These are phyloP conservation scores for Tragelaphus buxtoni DNA, from an alignment of 2,113 vertebrate species.

Conservation along the genomic window DNA sequence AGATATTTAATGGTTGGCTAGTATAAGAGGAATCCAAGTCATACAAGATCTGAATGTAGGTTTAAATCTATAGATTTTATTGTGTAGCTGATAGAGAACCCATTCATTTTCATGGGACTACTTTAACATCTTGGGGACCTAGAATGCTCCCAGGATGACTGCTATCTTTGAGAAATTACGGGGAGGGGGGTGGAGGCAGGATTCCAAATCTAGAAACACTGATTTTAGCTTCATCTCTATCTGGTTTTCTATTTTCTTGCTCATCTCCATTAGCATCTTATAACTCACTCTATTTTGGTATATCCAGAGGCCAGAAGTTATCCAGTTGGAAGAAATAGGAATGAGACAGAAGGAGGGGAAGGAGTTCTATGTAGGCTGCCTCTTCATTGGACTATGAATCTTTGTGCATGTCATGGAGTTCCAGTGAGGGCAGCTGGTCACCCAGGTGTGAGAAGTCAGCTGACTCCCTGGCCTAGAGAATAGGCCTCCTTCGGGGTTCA, in stretches of 20 bases:
- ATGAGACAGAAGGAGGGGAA: not conserved
- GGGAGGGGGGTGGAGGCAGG: not conserved
- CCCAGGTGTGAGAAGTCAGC: not conserved
- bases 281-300: not conserved
- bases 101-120: not conserved
- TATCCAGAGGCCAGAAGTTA: not conserved
- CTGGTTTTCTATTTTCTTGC: not conserved
- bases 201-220: not conserved
- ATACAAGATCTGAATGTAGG: not conserved
- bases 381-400: not conserved
- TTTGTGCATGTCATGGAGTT: not conserved
- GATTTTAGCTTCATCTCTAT: not conserved
- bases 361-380: not conserved
- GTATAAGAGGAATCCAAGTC: not conserved
- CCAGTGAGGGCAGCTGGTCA: not conserved
- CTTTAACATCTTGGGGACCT: not conserved
- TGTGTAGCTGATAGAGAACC: not conserved
- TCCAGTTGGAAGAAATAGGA: not conserved
- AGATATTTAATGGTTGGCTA: not conserved
- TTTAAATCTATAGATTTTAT: not conserved
- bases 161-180: conserved; percentile 11
- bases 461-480: not conserved
- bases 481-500: not conserved
- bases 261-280: not conserved
- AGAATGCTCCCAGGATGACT: not conserved